A percentile compares a stretch with the other conserved stretches of the same genome.
Evolutionary conservation across 2,113 vertebrate species (phyloP).

Genomic region (Cryptomyrus ogoouensis): DNA sequence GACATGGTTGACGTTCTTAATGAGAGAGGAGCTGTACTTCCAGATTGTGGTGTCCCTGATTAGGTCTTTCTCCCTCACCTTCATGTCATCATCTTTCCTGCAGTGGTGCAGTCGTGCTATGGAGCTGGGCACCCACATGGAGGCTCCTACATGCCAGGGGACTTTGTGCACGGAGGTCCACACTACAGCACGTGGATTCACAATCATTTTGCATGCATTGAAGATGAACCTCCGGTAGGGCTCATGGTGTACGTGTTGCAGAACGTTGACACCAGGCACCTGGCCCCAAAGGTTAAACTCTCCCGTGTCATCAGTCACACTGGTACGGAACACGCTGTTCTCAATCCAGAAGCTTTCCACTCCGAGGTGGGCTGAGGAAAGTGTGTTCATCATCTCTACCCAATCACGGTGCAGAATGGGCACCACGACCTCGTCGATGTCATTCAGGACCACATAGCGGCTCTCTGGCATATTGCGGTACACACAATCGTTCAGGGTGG

Average conservation of each 20-base stretch:
- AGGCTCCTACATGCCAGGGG: conserved; percentile 26
- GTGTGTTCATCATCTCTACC: conserved; percentile 14
- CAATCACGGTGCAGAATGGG: conserved; percentile 14
- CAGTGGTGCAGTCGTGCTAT: conserved; percentile 48
- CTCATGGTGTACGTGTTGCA: conserved; percentile 30
- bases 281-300: background rate
- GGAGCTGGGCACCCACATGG: conserved; percentile 34
- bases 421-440: conserved; percentile 25
- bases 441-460: conserved; percentile 15
- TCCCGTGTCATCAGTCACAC: background rate
- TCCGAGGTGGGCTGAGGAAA: background rate
- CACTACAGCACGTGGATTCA: conserved; percentile 49
- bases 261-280: conserved; percentile 19
- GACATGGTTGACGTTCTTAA: conserved; percentile 7
- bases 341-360: conserved; percentile 25
- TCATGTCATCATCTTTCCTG: conserved; percentile 18
- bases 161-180: conserved; percentile 54
- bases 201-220: conserved; percentile 25
- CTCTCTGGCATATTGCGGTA: conserved; percentile 32
- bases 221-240: background rate
- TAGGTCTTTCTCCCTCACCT: background rate
- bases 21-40: conserved; percentile 13
- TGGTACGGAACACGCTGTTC: conserved; percentile 27
- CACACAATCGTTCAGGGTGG: conserved; percentile 36
- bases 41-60: conserved; percentile 17